Percentiles rank a stretch among this genome's conserved stretches.
phyloP scores from a whole-genome alignment of 2,113 vertebrate genomes.

The Anguilla rostrata region DNA sequence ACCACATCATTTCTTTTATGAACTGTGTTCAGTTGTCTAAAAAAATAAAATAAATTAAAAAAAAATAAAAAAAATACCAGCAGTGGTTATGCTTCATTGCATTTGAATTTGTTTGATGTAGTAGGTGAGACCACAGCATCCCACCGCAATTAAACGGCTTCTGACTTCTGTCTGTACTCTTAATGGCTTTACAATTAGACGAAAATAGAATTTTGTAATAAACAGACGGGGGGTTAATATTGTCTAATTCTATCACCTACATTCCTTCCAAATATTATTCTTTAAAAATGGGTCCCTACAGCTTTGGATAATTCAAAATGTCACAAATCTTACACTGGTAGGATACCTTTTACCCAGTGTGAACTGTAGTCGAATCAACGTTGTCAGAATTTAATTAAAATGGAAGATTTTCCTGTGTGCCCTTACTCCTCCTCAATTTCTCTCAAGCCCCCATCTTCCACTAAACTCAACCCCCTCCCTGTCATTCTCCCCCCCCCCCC shows the following conservation, averaged over 20 bases:
- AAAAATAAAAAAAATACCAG: neutral
- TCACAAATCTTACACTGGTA: no score
- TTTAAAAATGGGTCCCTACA: neutral
- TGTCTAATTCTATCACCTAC: neutral
- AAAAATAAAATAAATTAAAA: neutral
- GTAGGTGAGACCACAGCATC: neutral
- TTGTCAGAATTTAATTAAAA: no score
- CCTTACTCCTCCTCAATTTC: neutral
- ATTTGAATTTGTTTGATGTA: neutral
- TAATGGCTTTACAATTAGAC: neutral
- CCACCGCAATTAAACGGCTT: neutral
- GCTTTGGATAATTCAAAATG: neutral
- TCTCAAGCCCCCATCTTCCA: neutral
- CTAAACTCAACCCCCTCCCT: neutral
- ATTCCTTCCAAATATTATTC: neutral
- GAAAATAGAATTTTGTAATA: neutral
- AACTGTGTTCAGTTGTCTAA: no score
- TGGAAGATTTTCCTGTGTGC: no score
- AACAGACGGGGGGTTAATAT: neutral
- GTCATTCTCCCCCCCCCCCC: neutral
- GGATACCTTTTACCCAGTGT: no score
- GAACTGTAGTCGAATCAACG: no score
- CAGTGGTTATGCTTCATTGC: neutral
- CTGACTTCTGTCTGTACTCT: neutral
- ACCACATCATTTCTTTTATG: no score